Evolutionary conservation across 2,888 invertebrate species (phyloP).

Genomic region (Andrena haemorrhoa): DNA sequence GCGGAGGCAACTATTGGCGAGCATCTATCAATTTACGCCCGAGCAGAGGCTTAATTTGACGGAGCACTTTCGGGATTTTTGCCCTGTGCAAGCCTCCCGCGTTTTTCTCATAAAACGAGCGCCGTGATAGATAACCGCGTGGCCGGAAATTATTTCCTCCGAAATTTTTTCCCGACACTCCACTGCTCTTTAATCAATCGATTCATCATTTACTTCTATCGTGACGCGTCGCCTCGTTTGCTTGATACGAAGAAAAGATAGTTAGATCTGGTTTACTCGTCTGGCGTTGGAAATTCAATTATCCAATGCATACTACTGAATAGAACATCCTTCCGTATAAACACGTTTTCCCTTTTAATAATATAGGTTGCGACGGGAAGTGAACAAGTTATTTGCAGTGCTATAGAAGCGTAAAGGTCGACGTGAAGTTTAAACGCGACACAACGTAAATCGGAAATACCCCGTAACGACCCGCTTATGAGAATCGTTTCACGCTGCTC

Average conservation of each 20-base stretch:
- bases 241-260: neutral
- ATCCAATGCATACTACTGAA: neutral
- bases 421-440: conserved; percentile 30
- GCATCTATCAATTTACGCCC: conserved; percentile 71
- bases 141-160: conserved; percentile 13
- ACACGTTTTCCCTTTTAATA: neutral
- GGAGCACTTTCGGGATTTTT: conserved; percentile 46
- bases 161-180: conserved; percentile 15
- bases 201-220: conserved; percentile 44
- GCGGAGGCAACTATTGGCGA: conserved; percentile 58
- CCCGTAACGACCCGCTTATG: conserved; percentile 29
- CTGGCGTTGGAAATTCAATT: neutral
- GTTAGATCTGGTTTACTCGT: neutral
- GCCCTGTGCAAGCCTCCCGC: neutral
- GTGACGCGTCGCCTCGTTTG: neutral
- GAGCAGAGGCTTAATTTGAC: conserved; percentile 56
- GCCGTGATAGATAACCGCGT: conserved; percentile 49
- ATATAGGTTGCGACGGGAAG: neutral
- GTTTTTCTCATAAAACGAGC: conserved; percentile 20
- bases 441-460: conserved; percentile 22
- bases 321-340: neutral
- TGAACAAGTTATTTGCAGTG: neutral
- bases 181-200: conserved; percentile 25
- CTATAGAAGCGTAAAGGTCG: conserved; percentile 3
- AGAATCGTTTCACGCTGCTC: conserved; percentile 20